These are phyloP conservation scores for Philereme vetulata DNA, from an alignment of 2,888 invertebrate genomes.

Conservation along the genomic window DNA sequence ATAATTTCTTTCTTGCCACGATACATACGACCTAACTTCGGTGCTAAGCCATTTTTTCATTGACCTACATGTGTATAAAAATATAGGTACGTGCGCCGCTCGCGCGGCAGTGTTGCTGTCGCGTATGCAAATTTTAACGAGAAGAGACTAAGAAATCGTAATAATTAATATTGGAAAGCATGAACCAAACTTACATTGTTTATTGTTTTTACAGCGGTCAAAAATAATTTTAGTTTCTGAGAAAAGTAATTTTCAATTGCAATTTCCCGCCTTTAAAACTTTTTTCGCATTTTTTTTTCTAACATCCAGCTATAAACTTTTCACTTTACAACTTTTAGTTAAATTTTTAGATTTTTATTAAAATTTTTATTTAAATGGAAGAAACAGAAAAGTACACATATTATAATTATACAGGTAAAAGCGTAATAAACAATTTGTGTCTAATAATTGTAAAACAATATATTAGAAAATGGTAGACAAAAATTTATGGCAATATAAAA, in stretches of 20 bases:
- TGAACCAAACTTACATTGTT: slow-evolving; percentile 45
- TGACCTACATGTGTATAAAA: slow-evolving; percentile 83
- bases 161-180: slow-evolving; percentile 5
- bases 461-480: slow-evolving; percentile 1
- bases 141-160: slow-evolving; percentile 1
- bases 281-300: slow-evolving; percentile 20
- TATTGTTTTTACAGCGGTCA: slow-evolving; percentile 16
- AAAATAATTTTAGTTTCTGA: slow-evolving; percentile 7
- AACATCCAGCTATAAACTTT: neutral
- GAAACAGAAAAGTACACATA: no score
- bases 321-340: no score
- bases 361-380: no score
- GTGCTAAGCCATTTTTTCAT: slow-evolving; percentile 83
- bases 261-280: slow-evolving; percentile 37
- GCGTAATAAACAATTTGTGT: no score
- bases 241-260: slow-evolving; percentile 28
- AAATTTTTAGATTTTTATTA: no score
- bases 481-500: neutral
- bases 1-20: slow-evolving; percentile 82
- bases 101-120: slow-evolving; percentile 74
- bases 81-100: slow-evolving; percentile 59
- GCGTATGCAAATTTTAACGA: slow-evolving; percentile 34
- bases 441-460: neutral
- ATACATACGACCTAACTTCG: slow-evolving; percentile 76
- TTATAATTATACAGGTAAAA: no score